Conservation (phyloP, 2,113 vertebrate genomes). For the Antennarius striatus region DNA sequence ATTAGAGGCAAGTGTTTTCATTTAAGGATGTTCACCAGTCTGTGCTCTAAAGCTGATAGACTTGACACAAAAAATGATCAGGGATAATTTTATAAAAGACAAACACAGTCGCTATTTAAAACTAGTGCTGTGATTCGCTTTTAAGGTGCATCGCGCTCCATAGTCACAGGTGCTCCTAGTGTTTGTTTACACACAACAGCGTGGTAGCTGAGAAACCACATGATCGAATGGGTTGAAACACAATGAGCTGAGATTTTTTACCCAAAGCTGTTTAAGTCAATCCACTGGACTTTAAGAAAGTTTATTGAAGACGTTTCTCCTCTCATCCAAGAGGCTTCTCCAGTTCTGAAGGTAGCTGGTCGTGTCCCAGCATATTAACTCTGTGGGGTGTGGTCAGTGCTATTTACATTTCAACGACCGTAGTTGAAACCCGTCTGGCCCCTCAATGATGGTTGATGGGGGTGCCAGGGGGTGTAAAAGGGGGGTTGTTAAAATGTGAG, state of each 20-base stretch:
- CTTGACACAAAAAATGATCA: background rate
- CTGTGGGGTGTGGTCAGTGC: no score
- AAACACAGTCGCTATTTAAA: conserved; percentile 9
- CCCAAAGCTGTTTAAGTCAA: no score
- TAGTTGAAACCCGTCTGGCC: no score
- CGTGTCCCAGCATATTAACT: no score
- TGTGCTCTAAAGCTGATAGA: background rate
- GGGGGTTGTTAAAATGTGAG: no score
- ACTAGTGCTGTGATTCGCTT: conserved; percentile 22
- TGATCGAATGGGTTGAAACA: conserved; percentile 30
- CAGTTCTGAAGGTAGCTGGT: no score
- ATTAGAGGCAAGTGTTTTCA: conserved; percentile 1
- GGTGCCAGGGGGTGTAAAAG: no score
- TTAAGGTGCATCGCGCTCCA: conserved; percentile 9
- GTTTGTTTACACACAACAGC: conserved; percentile 52
- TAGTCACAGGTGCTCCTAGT: conserved; percentile 47
- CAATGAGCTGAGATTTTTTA: conserved; percentile 35
- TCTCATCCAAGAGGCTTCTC: no score
- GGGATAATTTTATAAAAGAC: background rate
- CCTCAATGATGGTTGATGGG: no score
- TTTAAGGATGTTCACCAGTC: background rate
- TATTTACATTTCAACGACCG: no score
- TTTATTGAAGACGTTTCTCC: no score
- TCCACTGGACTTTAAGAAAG: no score
- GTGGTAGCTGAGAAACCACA: conserved; percentile 48